Evolutionary conservation across 1,140 invertebrate species (phyloP), one percentile per base, ranked within the genome.

Genomic region (Cataglyphis hispanica): DNA sequence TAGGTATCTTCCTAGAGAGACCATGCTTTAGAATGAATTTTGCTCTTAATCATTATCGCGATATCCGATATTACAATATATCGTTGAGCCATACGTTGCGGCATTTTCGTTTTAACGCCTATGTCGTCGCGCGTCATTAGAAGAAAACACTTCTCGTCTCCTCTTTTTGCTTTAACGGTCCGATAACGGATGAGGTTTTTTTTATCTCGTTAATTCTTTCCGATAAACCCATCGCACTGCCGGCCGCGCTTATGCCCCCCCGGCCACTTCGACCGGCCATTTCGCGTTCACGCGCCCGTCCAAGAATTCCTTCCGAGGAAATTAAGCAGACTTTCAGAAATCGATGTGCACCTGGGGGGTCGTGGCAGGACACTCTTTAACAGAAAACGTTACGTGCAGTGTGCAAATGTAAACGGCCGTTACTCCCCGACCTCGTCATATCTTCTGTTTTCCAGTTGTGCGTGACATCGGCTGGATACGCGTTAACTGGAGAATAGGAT

Each of bases 361-460:
- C 89, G 88, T 78, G 40, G 85, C 69, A 80, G 88, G 77, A 90
- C 86, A 85, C 85, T 90, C 89, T 90, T 90, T 86, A 74, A 87
- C 78, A 46, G 67, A 16, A 58, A 90, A 90, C 77, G 86, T 87
- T 87, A 90, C 88, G 76, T 80, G 83, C 86, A 78, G 74, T 70
- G 86, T 85, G 86, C 88, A 87, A 90, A 90, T 81, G 89, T 81
- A 90, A 90, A 89, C 83, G 89, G 88, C 86, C 88, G 86, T 90
- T 90, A 90, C 89, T 90, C 89, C 77, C 77, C 90, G 89, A 90
- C 89, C 89, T 90, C 89, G 89, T 90, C 89, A 88, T 90, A 90
- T 90, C 89, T 90, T 50, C 88, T 53, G 81, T 90, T 90, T 84
- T 67, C 81, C 83, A 50, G 86, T 90, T 90, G 46, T 50, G 46